phyloP scores from a whole-genome alignment of 2,888 invertebrate species.

The Dryobotodes eremita region DNA sequence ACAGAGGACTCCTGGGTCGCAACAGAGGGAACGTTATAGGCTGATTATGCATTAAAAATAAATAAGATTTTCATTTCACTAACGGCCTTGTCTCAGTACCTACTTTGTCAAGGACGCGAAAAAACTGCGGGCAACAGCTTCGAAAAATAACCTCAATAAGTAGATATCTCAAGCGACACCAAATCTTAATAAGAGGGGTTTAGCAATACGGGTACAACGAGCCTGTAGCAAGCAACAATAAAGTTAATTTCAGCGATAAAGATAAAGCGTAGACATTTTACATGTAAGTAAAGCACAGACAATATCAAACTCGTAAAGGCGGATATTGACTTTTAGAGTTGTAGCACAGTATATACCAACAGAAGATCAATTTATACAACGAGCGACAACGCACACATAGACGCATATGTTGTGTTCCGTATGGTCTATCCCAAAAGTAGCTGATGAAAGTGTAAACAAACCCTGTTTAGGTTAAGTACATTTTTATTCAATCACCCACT shows the following conservation, averaged over 20 bases:
- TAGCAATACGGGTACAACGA: background rate
- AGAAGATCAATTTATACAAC: constrained; percentile 6
- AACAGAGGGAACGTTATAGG: background rate
- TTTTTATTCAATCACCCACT: background rate
- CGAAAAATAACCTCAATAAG: background rate
- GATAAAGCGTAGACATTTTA: constrained; percentile 39
- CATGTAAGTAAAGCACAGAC: constrained; percentile 15
- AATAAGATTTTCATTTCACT: background rate
- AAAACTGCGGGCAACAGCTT: background rate
- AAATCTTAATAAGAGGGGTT: background rate
- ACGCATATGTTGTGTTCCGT: background rate
- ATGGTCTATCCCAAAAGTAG: background rate
- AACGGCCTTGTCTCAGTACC: background rate
- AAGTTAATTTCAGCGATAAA: constrained; percentile 11
- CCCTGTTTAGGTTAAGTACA: background rate
- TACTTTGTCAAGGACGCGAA: background rate
- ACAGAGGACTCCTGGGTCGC: background rate
- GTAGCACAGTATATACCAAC: background rate
- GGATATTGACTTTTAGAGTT: constrained; percentile 22
- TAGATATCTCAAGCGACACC: background rate
- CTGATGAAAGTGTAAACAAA: background rate
- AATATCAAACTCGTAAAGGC: constrained; percentile 26
- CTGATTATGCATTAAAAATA: background rate
- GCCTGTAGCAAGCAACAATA: background rate
- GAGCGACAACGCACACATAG: background rate